Evolutionary conservation across 2,113 vertebrate genomes (phyloP).

Genomic region (Tupaia tana): DNA sequence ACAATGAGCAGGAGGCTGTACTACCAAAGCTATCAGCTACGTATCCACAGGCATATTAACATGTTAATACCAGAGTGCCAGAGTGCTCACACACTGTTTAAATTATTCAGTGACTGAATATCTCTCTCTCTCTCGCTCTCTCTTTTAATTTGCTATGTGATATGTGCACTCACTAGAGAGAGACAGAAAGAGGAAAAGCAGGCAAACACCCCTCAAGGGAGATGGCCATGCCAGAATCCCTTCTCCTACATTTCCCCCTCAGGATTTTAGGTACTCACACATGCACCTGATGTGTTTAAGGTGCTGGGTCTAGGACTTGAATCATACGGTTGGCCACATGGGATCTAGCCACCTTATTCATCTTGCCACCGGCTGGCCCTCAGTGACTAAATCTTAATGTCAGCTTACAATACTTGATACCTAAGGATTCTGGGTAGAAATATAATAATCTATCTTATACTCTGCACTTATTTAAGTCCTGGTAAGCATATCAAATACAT

Average conservation of each 20-base stretch:
- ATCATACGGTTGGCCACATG: no score
- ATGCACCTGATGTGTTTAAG: no score
- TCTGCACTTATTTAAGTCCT: constrained; percentile 14
- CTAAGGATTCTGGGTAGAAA: neutral
- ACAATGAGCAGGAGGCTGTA: constrained; percentile 64
- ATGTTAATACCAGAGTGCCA: neutral
- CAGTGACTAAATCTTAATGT: neutral
- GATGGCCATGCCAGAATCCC: no score
- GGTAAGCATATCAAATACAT: neutral
- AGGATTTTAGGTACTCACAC: no score
- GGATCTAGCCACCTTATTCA: no score
- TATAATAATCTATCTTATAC: constrained; percentile 17
- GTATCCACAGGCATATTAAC: constrained; percentile 49
- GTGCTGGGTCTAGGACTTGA: no score
- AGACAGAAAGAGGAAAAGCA: no score
- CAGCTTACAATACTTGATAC: neutral
- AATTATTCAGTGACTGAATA: neutral
- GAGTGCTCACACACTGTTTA: constrained; percentile 55
- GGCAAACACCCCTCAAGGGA: no score
- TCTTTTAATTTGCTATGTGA: no score
- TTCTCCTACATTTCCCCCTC: no score
- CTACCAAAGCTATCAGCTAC: constrained; percentile 28
- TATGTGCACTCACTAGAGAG: no score
- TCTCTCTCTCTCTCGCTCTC: no score
- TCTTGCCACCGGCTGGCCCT: neutral